Evolutionary conservation across 2,113 vertebrate genomes (phyloP).

Genomic region (Neofelis nebulosa): DNA sequence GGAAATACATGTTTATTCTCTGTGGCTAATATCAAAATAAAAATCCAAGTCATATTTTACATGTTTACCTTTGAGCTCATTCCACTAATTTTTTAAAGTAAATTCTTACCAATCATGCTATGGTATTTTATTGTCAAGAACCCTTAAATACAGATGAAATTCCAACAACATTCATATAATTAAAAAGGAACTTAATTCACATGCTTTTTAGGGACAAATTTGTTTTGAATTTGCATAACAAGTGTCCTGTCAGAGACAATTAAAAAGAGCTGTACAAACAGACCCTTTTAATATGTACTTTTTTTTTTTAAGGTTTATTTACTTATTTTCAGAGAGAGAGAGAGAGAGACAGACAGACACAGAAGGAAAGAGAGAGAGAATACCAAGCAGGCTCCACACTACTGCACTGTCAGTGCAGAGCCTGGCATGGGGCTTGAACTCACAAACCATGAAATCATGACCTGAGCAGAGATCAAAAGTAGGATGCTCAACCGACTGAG

Average conservation of each 20-base stretch:
- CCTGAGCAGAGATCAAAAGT: no score
- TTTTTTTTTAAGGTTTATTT: no score
- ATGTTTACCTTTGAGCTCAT: conserved; percentile 41
- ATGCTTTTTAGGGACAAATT: not conserved
- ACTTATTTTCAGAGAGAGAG: no score
- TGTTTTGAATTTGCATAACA: not conserved
- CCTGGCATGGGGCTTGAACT: no score
- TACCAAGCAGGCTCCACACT: no score
- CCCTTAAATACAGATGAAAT: not conserved
- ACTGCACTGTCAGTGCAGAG: no score
- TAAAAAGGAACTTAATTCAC: not conserved
- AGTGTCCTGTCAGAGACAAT: not conserved
- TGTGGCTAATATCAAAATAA: conserved; percentile 69
- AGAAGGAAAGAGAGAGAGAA: no score
- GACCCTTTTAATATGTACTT: not conserved
- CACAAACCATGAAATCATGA: no score
- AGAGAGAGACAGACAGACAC: no score
- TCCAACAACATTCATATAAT: not conserved
- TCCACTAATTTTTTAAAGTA: conserved; percentile 47
- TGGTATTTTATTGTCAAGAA: conserved; percentile 3
- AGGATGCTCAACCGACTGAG: no score
- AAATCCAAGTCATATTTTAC: conserved; percentile 38
- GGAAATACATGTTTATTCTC: conserved; percentile 57
- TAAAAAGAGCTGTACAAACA: not conserved
- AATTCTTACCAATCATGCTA: not conserved